Percentiles rank a stretch among this genome's conserved stretches.
Conservation (phyloP, 1,140 invertebrate genomes). For the Leptinotarsa lineolata region DNA sequence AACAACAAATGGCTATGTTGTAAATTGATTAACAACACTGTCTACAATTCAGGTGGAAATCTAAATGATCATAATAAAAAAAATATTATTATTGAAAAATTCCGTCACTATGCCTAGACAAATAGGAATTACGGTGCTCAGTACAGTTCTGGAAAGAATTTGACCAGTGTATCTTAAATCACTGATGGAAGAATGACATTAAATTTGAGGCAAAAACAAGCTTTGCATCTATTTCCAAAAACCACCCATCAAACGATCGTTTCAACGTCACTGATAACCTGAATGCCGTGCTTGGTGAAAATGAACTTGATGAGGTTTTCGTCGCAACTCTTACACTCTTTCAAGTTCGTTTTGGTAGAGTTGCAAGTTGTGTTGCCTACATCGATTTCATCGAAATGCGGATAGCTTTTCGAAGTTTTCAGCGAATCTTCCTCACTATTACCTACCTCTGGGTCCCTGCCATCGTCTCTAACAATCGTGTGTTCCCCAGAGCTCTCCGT, state of each 20-base stretch:
- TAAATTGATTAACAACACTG: too few species aligned
- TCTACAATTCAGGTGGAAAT: too few species aligned
- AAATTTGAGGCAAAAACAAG: too few species aligned
- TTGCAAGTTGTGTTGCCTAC: conserved; percentile 34
- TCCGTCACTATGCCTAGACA: too few species aligned
- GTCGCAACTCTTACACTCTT: conserved; percentile 60
- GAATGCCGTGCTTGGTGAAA: conserved; percentile 73
- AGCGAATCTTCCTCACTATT: conserved; percentile 43
- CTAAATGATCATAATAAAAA: too few species aligned
- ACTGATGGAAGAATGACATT: too few species aligned
- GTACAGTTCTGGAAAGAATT: too few species aligned
- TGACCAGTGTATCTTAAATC: too few species aligned
- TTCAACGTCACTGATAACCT: conserved; percentile 75
- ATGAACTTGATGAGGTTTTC: conserved; percentile 72
- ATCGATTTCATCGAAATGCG: conserved; percentile 51
- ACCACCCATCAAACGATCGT: conserved; percentile 64
- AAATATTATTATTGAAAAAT: too few species aligned
- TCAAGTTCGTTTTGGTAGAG: conserved; percentile 50
- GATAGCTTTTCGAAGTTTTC: conserved; percentile 51
- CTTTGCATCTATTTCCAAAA: too few species aligned
- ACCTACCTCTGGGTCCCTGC: conserved; percentile 52
- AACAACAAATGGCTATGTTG: too few species aligned
- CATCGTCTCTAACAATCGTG: conserved; percentile 47
- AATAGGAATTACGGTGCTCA: too few species aligned
- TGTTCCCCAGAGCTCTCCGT: conserved; percentile 57